phyloP scores from a whole-genome alignment of 2,888 invertebrate genomes.

The Biston betularia region DNA sequence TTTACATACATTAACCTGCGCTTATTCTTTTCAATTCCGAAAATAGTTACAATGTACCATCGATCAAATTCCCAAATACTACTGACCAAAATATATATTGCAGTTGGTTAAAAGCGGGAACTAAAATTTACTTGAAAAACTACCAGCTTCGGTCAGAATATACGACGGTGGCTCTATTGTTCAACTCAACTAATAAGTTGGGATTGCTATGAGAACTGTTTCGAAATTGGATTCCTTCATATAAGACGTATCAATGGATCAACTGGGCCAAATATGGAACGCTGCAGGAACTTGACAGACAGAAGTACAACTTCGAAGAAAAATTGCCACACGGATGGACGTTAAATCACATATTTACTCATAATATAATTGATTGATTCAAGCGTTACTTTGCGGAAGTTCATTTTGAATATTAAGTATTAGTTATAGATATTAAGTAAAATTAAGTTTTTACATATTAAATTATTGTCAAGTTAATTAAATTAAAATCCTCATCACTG shows the following conservation, averaged over 20 bases:
- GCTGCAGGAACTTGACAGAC: not conserved
- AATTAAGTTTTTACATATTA: too few relatives aligned
- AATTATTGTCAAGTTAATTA: too few relatives aligned
- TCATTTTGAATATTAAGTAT: too few relatives aligned
- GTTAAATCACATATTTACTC: too few relatives aligned
- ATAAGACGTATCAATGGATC: constrained; percentile 22
- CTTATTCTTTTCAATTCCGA: constrained; percentile 11
- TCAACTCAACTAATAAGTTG: not conserved
- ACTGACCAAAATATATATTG: not conserved
- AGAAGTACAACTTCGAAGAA: constrained; percentile 2
- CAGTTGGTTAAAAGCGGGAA: not conserved
- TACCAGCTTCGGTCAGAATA: not conserved
- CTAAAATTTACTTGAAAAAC: not conserved
- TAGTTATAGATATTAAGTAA: too few relatives aligned
- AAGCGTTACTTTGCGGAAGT: too few relatives aligned
- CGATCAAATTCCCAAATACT: constrained; percentile 16
- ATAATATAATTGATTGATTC: too few relatives aligned
- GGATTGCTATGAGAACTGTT: constrained; percentile 2
- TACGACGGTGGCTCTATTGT: not conserved
- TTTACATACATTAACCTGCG: not conserved
- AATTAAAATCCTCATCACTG: too few relatives aligned
- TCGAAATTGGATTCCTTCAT: constrained; percentile 16
- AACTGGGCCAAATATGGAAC: constrained; percentile 24
- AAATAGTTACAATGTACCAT: constrained; percentile 8
- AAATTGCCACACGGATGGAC: not conserved